phyloP scores from a whole-genome alignment of 2,113 vertebrate species.

The Megaceryle torquata region DNA sequence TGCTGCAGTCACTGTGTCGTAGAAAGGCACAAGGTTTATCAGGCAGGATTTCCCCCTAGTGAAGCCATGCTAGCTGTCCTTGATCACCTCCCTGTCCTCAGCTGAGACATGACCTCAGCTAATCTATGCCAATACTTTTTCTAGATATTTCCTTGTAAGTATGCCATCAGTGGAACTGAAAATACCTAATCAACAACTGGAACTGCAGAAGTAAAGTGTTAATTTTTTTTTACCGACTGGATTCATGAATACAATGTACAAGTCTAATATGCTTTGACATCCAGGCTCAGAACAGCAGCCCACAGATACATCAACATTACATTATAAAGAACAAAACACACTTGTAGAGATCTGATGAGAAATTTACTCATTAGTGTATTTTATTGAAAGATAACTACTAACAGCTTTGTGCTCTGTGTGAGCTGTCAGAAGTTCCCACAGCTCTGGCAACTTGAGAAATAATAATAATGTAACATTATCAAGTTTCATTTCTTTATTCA shows the following conservation, averaged over 20 bases:
- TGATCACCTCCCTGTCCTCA: too few relatives aligned
- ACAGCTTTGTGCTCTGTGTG: conserved; percentile 23
- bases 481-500: neutral
- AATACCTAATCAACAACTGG: neutral
- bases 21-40: too few relatives aligned
- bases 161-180: neutral
- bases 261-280: conserved; percentile 36
- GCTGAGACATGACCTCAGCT: neutral
- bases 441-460: neutral
- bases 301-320: conserved; percentile 41
- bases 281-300: conserved; percentile 16
- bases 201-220: neutral
- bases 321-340: conserved; percentile 24
- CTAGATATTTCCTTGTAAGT: neutral
- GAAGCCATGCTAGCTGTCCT: too few relatives aligned
- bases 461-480: neutral
- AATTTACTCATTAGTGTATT: conserved; percentile 50
- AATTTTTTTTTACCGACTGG: neutral
- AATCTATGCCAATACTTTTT: neutral
- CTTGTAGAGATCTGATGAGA: conserved; percentile 39
- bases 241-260: neutral
- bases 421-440: conserved; percentile 34
- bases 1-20: too few relatives aligned
- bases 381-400: conserved; percentile 33
- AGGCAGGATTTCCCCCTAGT: too few relatives aligned